These are phyloP conservation scores for Bombus confusus DNA, from an alignment of 1,140 invertebrate genomes.

Conservation along the genomic window DNA sequence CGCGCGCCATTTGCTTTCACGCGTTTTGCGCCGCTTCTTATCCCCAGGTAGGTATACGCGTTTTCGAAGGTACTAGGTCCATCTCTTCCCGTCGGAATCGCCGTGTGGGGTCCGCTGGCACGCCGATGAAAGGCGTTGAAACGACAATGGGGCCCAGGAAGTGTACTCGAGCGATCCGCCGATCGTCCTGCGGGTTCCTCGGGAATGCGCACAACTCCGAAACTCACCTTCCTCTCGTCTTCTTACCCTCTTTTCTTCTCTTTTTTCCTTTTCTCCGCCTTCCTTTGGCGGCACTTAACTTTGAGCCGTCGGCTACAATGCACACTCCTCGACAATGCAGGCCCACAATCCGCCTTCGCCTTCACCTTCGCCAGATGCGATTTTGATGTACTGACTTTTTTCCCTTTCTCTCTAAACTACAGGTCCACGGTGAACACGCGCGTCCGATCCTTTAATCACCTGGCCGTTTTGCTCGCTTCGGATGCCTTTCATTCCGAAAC, in stretches of 20 bases:
- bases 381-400: constrained; percentile 74
- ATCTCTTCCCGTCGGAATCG: constrained; percentile 63
- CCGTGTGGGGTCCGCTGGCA: constrained; percentile 77
- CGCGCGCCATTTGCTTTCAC: constrained; percentile 70
- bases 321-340: constrained; percentile 61
- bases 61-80: constrained; percentile 38
- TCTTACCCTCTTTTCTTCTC: constrained; percentile 30
- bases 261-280: constrained; percentile 37
- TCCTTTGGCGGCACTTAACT: constrained; percentile 74
- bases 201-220: constrained; percentile 59
- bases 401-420: constrained; percentile 26
- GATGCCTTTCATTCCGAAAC: neutral
- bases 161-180: constrained; percentile 76
- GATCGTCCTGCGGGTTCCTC: constrained; percentile 63
- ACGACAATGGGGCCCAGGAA: constrained; percentile 77
- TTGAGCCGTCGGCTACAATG: constrained; percentile 66
- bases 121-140: constrained; percentile 70
- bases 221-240: constrained; percentile 50
- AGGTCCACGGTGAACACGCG: neutral
- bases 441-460: constrained; percentile 31
- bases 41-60: constrained; percentile 62
- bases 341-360: constrained; percentile 43
- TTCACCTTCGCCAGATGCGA: constrained; percentile 67
- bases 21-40: constrained; percentile 70
- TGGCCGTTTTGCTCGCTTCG: neutral